These are phyloP conservation scores for Microplitis mediator DNA, from an alignment of 1,140 invertebrate genomes.

Conservation along the genomic window DNA sequence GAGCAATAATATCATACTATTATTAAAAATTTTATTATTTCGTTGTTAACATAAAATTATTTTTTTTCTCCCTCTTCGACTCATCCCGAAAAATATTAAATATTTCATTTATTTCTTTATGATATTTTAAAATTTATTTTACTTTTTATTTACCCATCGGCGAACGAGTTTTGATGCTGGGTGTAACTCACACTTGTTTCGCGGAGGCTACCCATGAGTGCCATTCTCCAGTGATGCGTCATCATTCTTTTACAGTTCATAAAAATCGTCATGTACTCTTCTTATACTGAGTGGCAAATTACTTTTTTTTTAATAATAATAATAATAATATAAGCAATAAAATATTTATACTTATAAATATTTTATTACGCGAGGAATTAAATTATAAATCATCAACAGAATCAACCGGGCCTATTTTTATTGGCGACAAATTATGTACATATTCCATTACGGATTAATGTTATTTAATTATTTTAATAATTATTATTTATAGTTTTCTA, in stretches of 20 bases:
- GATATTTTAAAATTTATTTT: conserved; percentile 6
- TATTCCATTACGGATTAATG: too few relatives aligned
- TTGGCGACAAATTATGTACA: neutral
- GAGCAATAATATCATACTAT: conserved; percentile 12
- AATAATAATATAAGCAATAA: too few relatives aligned
- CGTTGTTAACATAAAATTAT: conserved; percentile 12
- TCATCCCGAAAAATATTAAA: conserved; percentile 6
- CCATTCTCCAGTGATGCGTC: conserved; percentile 16
- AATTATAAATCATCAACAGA: too few relatives aligned
- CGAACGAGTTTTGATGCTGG: conserved; percentile 51
- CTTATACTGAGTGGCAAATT: too few relatives aligned
- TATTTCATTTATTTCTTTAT: conserved; percentile 13
- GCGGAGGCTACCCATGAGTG: neutral
- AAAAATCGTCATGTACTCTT: neutral
- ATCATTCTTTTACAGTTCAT: conserved; percentile 11
- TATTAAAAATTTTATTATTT: conserved; percentile 11
- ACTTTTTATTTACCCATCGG: conserved; percentile 19
- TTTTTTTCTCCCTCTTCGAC: conserved; percentile 14
- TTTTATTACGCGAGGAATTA: too few relatives aligned
- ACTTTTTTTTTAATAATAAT: too few relatives aligned
- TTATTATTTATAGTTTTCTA: conserved; percentile 25
- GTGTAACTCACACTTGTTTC: conserved; percentile 44
- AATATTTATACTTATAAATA: too few relatives aligned
- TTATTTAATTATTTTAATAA: neutral
- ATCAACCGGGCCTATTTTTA: too few relatives aligned